Conservation (phyloP, 2,797 vertebrate species). For the Lithobates sylvaticus region DNA sequence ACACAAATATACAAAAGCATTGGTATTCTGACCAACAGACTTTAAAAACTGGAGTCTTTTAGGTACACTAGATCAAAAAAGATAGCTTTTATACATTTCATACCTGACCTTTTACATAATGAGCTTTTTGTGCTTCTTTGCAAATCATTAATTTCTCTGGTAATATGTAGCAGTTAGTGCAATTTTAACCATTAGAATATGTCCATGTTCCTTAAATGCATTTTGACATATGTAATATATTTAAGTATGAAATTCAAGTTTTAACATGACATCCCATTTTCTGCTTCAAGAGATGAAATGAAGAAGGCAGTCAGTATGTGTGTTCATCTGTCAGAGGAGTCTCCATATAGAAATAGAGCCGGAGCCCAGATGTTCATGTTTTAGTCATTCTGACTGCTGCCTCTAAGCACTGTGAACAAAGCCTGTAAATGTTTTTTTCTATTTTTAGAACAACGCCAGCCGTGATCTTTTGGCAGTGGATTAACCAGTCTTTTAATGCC, state of each 20-base stretch:
- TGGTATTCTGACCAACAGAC: too few relatives aligned
- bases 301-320: not conserved
- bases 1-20: too few relatives aligned
- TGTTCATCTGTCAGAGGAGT: slow-evolving; percentile 7
- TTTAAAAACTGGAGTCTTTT: too few relatives aligned
- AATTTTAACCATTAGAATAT: not conserved
- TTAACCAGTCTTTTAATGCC: slow-evolving; percentile 99
- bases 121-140: too few relatives aligned
- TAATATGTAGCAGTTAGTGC: too few relatives aligned
- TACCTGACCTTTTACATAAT: too few relatives aligned
- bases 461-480: slow-evolving; percentile 97
- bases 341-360: not conserved
- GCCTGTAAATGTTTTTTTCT: slow-evolving; percentile 50
- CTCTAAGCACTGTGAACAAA: slow-evolving; percentile 18
- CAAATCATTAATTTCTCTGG: too few relatives aligned
- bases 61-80: too few relatives aligned
- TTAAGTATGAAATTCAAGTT: not conserved
- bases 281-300: not conserved
- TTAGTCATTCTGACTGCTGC: not conserved
- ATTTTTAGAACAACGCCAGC: slow-evolving; percentile 90
- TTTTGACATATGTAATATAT: not conserved
- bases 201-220: not conserved
- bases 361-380: slow-evolving; percentile 23
- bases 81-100: too few relatives aligned
- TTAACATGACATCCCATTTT: not conserved